Evolutionary conservation across 2,113 vertebrate genomes (phyloP), one percentile per base, ranked within the genome.

Genomic region (Xiphorhynchus elegans): DNA sequence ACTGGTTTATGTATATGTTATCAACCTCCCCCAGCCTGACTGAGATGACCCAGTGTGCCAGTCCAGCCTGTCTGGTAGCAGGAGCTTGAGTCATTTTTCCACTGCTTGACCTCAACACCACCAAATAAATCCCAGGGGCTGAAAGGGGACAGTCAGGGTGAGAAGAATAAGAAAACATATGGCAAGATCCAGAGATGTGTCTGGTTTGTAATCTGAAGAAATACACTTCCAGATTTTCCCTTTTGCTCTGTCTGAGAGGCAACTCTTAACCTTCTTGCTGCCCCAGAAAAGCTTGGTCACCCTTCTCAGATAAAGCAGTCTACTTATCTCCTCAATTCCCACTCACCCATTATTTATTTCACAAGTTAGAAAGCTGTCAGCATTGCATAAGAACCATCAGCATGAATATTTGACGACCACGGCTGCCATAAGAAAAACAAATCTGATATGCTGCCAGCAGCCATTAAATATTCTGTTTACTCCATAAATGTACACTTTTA

Each of bases 391-490:
- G 91, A 95, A 89, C 72, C 84, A 93, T 84, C 92, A 92, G 52
- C 81, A 92, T 96, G 91, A 95, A 97, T 97, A 96, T 96, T 97
- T 97, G 94, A 97, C 97, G 92, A 86, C 88, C 84, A 84, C 67
- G 89, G 64, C 78, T 96, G 78, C 84, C 93, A 84, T 91, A 96
- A 93, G 94, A 93, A 80, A 84, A 96, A 96, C 92, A 95, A 96
- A 96, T 69, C 92, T 93, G 92, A 95, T 84, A 63, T 29, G 68
- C 64, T 72, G 90, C 93, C 91, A 87, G 86, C 91, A 97, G 82
- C 78, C 64, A 95, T 96, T 96, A 93, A 93, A 93, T 77, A 93
- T 95, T 97, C 96, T 93, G 93, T 97, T 97, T 97, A 96, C 91
- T 95, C 81, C 75, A 64, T 95, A 94, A 97, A 92, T 81, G 93